Conservation (phyloP, 2,113 vertebrate genomes). For the Peromyscus leucopus region DNA sequence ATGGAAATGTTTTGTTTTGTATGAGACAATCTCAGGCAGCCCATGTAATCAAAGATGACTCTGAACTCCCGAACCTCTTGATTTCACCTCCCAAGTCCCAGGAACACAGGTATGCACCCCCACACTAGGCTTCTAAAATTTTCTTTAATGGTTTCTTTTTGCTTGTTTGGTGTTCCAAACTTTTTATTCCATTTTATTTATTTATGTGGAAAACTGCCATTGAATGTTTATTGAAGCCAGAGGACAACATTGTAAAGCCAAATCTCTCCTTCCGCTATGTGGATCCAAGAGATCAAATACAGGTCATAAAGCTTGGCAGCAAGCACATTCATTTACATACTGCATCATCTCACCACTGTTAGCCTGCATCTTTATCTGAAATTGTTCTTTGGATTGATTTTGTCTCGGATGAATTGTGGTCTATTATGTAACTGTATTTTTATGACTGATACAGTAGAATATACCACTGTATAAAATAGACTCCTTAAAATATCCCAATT, state of each 20-base stretch:
- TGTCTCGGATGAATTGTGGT: fast-evolving
- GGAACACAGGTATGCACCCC: neutral
- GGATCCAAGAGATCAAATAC: neutral
- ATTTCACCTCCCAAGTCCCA: neutral
- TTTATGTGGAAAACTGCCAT: too few species aligned
- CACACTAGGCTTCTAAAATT: neutral
- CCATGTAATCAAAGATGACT: neutral
- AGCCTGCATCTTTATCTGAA: neutral
- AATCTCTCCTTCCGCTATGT: neutral
- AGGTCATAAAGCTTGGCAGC: neutral
- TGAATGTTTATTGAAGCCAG: too few species aligned
- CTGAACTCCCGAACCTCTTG: neutral
- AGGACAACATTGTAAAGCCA: too few species aligned
- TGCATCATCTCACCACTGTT: neutral
- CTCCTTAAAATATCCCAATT: neutral
- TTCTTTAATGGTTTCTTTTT: neutral
- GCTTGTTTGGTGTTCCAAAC: neutral
- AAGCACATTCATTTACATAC: neutral
- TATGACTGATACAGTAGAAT: neutral
- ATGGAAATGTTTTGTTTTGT: neutral
- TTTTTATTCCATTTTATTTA: neutral
- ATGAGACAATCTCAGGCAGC: neutral
- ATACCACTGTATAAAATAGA: neutral
- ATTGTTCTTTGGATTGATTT: neutral
- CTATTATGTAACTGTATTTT: neutral